Evolutionary conservation across 1,140 invertebrate genomes (phyloP).

Genomic region (Solen grandis): DNA sequence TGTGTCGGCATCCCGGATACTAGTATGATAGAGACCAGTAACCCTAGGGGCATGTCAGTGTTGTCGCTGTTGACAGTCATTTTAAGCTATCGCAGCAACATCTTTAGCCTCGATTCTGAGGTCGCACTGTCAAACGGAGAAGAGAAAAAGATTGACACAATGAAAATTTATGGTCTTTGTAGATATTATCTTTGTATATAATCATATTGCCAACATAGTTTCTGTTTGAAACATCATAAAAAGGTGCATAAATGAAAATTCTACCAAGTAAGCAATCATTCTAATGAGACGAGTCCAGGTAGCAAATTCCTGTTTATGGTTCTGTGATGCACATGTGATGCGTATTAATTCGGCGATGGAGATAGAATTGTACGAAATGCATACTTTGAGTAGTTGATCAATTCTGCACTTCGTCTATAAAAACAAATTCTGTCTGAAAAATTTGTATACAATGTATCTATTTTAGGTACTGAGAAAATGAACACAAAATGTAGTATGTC

Average conservation of each 20-base stretch:
- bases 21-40: no score
- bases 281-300: not conserved
- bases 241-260: conserved; percentile 5
- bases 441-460: not conserved
- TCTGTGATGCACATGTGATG: not conserved
- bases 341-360: not conserved
- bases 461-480: not conserved
- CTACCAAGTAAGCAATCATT: not conserved
- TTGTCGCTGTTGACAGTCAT: no score
- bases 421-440: conserved; percentile 4
- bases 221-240: conserved; percentile 5
- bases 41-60: no score
- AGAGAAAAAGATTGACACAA: not conserved
- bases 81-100: no score
- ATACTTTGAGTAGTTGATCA: not conserved
- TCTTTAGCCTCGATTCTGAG: no score
- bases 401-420: not conserved
- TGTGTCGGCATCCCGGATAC: no score
- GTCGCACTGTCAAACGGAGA: no score
- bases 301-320: not conserved
- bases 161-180: not conserved
- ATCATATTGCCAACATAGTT: not conserved
- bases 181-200: not conserved
- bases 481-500: no score
- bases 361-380: not conserved